Evolutionary conservation across 2,113 vertebrate species (phyloP).

Genomic region (Corythornis madagascariensis): DNA sequence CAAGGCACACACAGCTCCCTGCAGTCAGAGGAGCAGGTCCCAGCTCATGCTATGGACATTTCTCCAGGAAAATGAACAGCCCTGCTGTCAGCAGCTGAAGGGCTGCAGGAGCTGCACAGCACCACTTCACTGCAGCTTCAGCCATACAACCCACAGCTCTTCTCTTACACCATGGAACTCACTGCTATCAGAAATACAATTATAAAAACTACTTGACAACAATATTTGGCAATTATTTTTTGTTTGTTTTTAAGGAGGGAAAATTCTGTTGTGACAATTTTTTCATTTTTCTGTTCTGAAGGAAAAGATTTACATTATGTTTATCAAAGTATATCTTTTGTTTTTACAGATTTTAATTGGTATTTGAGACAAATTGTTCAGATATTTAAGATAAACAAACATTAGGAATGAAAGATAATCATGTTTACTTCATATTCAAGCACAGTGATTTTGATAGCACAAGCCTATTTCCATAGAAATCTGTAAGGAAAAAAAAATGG

Average conservation of each 20-base stretch:
- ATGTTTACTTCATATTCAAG: not conserved
- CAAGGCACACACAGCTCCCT: not conserved
- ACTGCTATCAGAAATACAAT: not conserved
- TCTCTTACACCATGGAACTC: not conserved
- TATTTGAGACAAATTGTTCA: not conserved
- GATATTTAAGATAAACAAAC: not conserved
- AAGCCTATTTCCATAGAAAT: not conserved
- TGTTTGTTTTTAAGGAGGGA: not conserved
- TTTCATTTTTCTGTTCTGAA: not conserved
- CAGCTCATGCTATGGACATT: not conserved
- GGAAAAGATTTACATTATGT: not conserved
- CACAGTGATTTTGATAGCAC: not conserved
- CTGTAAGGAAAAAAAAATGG: not conserved
- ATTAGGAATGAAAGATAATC: not conserved
- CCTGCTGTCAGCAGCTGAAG: not conserved
- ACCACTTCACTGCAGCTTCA: not conserved
- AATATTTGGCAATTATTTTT: not conserved
- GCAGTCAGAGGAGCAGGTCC: not conserved
- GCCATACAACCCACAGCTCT: not conserved
- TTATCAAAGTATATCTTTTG: not conserved
- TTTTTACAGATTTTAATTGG: not conserved
- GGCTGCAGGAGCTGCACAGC: not conserved
- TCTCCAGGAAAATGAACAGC: not conserved
- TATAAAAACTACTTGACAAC: not conserved
- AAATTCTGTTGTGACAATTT: not conserved